phyloP scores from a whole-genome alignment of 2,797 vertebrate species.

The Clarias platycephalus region DNA sequence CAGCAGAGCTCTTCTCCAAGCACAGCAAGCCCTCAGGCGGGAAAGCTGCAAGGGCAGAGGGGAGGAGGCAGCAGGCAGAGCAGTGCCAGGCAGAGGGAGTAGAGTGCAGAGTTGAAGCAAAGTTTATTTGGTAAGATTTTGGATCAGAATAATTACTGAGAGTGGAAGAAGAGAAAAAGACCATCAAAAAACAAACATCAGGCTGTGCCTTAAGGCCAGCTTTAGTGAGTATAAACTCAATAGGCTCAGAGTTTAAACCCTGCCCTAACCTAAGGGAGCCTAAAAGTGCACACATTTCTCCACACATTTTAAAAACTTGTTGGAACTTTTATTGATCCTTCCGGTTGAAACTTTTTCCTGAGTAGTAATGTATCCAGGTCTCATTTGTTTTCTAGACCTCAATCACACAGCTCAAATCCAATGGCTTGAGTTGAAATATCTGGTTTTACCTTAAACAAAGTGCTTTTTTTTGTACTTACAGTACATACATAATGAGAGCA shows the following conservation, averaged over 20 bases:
- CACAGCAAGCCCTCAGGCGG: conserved; percentile 65
- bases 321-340: conserved; percentile 15
- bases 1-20: conserved; percentile 64
- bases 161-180: conserved; percentile 3
- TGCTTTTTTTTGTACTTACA: background rate
- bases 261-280: conserved; percentile 18
- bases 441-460: background rate
- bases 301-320: conserved; percentile 16
- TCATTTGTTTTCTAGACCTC: background rate
- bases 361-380: background rate
- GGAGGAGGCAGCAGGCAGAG: conserved; percentile 31
- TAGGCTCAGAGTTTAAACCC: conserved; percentile 29
- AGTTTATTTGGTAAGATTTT: conserved; percentile 44
- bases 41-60: conserved; percentile 37
- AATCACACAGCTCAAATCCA: background rate
- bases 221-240: conserved; percentile 26
- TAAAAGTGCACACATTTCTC: conserved; percentile 6
- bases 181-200: conserved; percentile 21
- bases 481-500: conserved; percentile 7
- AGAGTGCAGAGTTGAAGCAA: conserved; percentile 24
- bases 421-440: background rate
- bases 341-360: background rate
- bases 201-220: conserved; percentile 27
- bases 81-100: conserved; percentile 22
- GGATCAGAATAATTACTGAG: conserved; percentile 41